Evolutionary conservation across 2,113 vertebrate species (phyloP).

Genomic region (Pithys albifrons): DNA sequence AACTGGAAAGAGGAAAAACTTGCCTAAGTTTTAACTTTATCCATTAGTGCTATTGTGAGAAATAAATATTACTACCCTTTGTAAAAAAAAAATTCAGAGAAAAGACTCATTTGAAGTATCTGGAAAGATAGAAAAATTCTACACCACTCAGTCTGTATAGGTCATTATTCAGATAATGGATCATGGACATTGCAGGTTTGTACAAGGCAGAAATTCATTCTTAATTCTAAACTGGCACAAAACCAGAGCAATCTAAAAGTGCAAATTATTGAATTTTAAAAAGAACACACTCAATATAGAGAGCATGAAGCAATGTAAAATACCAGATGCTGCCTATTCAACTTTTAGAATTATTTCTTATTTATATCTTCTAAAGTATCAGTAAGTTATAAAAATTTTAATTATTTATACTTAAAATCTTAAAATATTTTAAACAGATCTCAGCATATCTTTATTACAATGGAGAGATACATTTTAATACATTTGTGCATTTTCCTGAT

Average conservation of each 20-base stretch:
- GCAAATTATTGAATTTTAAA: neutral
- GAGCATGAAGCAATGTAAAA: neutral
- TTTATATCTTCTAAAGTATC: neutral
- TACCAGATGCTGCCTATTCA: neutral
- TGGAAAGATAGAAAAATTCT: neutral
- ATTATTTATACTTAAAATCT: neutral
- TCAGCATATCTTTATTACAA: neutral
- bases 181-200: neutral
- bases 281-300: neutral
- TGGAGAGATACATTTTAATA: neutral
- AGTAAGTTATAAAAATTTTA: neutral
- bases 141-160: neutral
- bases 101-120: neutral
- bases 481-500: neutral
- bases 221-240: neutral
- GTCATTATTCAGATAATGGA: neutral
- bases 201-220: neutral
- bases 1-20: neutral
- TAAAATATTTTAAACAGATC: rapidly evolving
- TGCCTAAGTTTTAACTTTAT: neutral
- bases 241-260: neutral
- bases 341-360: neutral
- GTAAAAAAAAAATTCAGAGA: neutral
- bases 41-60: neutral
- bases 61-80: neutral